A percentile compares a stretch with the other conserved stretches of the same genome.
Conservation (phyloP, 1,140 invertebrate genomes). For the Drosophila navojoa region DNA sequence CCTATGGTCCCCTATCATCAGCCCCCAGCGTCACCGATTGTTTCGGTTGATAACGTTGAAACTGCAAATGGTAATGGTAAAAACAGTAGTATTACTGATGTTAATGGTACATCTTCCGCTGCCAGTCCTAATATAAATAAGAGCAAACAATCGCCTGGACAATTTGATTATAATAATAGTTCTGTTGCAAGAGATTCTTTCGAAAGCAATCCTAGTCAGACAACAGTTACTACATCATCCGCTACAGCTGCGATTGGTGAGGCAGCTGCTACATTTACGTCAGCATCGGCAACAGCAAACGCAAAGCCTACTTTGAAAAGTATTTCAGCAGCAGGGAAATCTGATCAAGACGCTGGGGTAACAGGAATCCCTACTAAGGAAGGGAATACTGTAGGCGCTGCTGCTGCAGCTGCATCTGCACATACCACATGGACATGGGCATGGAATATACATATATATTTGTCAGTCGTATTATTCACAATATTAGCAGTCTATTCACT, state of each 20-base stretch:
- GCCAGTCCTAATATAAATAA: conserved; percentile 76
- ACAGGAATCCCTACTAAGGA: neutral
- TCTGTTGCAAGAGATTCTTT: conserved; percentile 1
- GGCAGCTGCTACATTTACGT: conserved; percentile 61
- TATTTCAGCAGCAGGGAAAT: conserved; percentile 5
- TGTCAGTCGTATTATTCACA: conserved; percentile 92
- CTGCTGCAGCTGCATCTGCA: conserved; percentile 80
- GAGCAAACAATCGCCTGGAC: conserved; percentile 44
- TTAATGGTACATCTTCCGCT: conserved; percentile 13
- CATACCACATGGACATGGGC: conserved; percentile 89
- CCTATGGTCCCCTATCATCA: conserved; percentile 61
- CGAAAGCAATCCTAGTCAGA: conserved; percentile 25
- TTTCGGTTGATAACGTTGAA: conserved; percentile 49
- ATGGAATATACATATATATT: conserved; percentile 95
- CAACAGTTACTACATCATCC: conserved; percentile 59
- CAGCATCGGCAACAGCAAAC: conserved; percentile 43
- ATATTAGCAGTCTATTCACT: conserved; percentile 92
- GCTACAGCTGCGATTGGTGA: conserved; percentile 69
- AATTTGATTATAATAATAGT: conserved; percentile 37
- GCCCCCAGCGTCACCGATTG: conserved; percentile 68
- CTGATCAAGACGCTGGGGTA: neutral
- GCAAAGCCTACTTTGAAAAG: conserved; percentile 5
- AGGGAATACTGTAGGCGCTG: conserved; percentile 29
- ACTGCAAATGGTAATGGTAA: conserved; percentile 9
- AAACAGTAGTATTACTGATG: conserved; percentile 28